Evolutionary conservation across 2,797 vertebrate genomes (phyloP), one percentile per base, ranked within the genome.

Genomic region (Tapirus indicus): DNA sequence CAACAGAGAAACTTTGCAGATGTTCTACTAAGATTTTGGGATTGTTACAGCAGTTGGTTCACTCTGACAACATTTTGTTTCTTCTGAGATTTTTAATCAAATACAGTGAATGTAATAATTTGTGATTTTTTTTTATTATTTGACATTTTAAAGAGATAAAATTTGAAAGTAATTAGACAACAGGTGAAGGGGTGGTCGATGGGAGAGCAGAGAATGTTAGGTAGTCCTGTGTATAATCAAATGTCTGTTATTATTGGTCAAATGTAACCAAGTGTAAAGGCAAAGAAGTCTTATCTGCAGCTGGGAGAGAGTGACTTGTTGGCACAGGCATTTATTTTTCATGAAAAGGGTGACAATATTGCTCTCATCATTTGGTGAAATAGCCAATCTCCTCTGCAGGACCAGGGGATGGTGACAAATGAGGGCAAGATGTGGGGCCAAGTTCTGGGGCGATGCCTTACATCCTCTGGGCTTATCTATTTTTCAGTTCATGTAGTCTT

Each of bases 81-180:
- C 32, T 87, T 87, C 12, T 47, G 92, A 85, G 21, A 54, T 38
- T 21, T 69, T 64, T 17, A 78, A 44, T 77, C 20, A 75, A 41
- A 20, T 83, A 41, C 13, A 41, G n/a, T 66, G 29, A 44, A 35
- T 79, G 4, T 77, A 84, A 64, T 58, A 88, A 56, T 47, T 83
- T 60, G n/a, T 83, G 69, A 86, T 54, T 64, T 75, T 93, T 95
- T 88, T 75, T 58, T 38, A 38, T 90, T 87, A 78, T 25, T 44
- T 87, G 21, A 29, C n/a, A 84, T 74, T 92, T 87, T 94, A 56
- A 91, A 88, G 54, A 83, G 25, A 41, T 44, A 47, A 60, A 44
- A 71, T 47, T 82, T 14, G 56, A 86, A 68, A 94, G n/a, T 38
- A 72, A 86, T 75, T 84, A n/a, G 20, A 54, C 20, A 83, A 12